Conservation (phyloP, 2,113 vertebrate species). For the Hippocampus guttulatus region DNA sequence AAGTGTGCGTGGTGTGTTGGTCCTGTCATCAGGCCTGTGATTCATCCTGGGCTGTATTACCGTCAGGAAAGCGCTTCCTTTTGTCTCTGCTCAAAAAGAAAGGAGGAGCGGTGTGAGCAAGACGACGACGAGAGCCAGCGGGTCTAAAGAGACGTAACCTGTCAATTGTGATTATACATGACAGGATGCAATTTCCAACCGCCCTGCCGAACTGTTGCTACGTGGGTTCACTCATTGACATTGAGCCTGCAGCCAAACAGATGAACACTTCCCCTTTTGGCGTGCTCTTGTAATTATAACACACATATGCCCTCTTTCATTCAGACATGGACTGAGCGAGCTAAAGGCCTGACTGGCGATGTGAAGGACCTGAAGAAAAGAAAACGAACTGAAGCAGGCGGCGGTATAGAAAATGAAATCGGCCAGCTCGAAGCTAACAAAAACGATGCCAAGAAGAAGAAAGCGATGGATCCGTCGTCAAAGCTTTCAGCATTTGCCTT, state of each 20-base stretch:
- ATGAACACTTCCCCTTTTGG: not conserved
- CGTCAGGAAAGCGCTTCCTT: conserved; percentile 45
- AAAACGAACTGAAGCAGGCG: conserved; percentile 64
- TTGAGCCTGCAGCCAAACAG: not conserved
- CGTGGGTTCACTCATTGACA: conserved; percentile 22
- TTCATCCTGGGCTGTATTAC: conserved; percentile 64
- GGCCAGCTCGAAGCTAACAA: conserved; percentile 53
- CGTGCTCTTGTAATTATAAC: conserved; percentile 14
- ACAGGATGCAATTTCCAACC: conserved; percentile 62
- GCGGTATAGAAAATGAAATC: conserved; percentile 13
- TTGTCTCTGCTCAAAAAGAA: conserved; percentile 41
- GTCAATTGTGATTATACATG: conserved; percentile 65
- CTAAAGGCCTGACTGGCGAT: conserved; percentile 67
- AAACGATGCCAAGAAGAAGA: conserved; percentile 76
- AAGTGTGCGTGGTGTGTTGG: conserved; percentile 8
- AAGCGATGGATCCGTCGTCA: conserved; percentile 66
- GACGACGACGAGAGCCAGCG: conserved; percentile 41
- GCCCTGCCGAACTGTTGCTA: conserved; percentile 17
- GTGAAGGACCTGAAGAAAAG: conserved; percentile 79
- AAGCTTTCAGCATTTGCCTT: conserved; percentile 88
- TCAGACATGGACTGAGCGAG: conserved; percentile 84
- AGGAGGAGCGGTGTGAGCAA: conserved; percentile 3
- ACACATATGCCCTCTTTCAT: not conserved
- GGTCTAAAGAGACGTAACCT: conserved; percentile 44
- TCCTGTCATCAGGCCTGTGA: conserved; percentile 53